Conservation (phyloP, 1,140 invertebrate genomes). For the Drosophila sturtevanti region DNA sequence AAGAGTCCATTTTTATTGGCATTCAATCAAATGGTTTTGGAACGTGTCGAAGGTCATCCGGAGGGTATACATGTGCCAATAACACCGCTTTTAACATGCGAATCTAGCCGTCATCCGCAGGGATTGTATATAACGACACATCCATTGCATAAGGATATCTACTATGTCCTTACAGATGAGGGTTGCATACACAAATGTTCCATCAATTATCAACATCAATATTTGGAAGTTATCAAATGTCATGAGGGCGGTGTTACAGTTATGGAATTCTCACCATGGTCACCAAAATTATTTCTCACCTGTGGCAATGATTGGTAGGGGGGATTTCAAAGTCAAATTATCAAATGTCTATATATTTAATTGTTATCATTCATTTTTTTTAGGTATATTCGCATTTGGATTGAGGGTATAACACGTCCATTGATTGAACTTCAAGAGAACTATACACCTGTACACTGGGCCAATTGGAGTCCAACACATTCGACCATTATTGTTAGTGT, state of each 20-base stretch:
- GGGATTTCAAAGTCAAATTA: too few relatives aligned
- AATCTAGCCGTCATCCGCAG: constrained; percentile 83
- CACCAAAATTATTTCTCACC: constrained; percentile 89
- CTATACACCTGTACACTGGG: constrained; percentile 86
- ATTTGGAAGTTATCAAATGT: constrained; percentile 88
- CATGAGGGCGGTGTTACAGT: constrained; percentile 91
- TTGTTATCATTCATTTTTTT: not conserved
- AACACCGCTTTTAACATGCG: constrained; percentile 16
- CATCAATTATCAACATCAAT: constrained; percentile 86
- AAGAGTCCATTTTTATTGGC: constrained; percentile 78
- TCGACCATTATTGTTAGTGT: constrained; percentile 91
- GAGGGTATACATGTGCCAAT: constrained; percentile 83
- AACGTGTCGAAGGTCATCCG: constrained; percentile 86
- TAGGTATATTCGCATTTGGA: constrained; percentile 89
- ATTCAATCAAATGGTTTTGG: constrained; percentile 86
- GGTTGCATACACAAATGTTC: constrained; percentile 92
- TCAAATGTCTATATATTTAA: too few relatives aligned
- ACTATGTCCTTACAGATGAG: constrained; percentile 92
- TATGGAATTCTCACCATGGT: constrained; percentile 91
- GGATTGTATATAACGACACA: constrained; percentile 87
- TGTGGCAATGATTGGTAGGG: constrained; percentile 91
- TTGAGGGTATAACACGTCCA: constrained; percentile 87
- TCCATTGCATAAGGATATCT: constrained; percentile 86
- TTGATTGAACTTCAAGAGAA: constrained; percentile 85
- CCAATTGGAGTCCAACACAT: constrained; percentile 91